phyloP scores from a whole-genome alignment of 2,888 invertebrate genomes.

The Drosophila koepferae region DNA sequence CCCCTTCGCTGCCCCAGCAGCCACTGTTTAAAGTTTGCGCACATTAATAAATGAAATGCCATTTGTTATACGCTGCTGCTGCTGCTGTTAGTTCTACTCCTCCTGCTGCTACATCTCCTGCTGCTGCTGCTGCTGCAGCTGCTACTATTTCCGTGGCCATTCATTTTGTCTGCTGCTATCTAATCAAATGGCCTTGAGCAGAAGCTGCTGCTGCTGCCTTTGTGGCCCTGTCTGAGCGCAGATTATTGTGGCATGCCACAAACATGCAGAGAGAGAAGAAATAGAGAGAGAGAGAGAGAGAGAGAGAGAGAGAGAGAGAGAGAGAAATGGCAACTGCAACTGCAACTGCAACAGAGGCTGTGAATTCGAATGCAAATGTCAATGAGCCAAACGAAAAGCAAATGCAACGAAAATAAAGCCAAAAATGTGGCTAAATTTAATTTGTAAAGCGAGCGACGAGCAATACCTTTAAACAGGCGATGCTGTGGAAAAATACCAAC shows the following conservation, averaged over 20 bases:
- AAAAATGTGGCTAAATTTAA: constrained; percentile 51
- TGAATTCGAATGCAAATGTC: constrained; percentile 45
- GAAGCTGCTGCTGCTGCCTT: constrained; percentile 4
- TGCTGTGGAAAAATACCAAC: constrained; percentile 56
- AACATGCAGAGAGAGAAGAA: constrained; percentile 19
- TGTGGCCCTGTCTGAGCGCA: not conserved
- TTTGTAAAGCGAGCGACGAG: constrained; percentile 25
- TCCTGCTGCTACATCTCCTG: constrained; percentile 16
- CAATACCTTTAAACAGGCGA: constrained; percentile 43
- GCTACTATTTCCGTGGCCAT: constrained; percentile 20
- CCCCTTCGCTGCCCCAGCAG: constrained; percentile 10
- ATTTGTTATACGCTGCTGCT: constrained; percentile 33
- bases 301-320: not conserved
- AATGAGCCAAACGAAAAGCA: constrained; percentile 56
- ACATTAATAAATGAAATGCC: constrained; percentile 42
- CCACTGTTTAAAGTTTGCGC: constrained; percentile 13
- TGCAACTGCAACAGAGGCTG: constrained; percentile 5
- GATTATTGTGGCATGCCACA: constrained; percentile 37
- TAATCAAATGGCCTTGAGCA: constrained; percentile 68
- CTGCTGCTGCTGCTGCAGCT: constrained; percentile 14
- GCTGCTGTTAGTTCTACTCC: not conserved
- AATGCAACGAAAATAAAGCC: constrained; percentile 7
- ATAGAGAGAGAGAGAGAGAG: not conserved
- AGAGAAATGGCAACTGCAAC: not conserved
- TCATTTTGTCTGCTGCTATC: constrained; percentile 37